These are phyloP conservation scores for Scomber scombrus DNA, from an alignment of 2,113 vertebrate species.

Conservation along the genomic window DNA sequence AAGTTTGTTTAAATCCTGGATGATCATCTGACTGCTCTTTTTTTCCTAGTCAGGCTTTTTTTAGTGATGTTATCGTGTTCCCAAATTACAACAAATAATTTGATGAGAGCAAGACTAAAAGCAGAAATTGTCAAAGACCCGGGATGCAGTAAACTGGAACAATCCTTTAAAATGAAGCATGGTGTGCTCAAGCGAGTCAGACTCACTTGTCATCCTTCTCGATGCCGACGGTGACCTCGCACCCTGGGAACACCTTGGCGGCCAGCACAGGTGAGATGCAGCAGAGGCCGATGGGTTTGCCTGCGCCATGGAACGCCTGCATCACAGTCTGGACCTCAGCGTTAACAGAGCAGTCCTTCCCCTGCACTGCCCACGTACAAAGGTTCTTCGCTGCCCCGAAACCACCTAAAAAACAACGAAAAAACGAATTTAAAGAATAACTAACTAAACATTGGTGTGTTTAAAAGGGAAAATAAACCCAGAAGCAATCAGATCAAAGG, in stretches of 20 bases:
- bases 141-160: background rate
- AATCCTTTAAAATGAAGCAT: background rate
- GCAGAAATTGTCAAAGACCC: no score
- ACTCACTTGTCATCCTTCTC: constrained; percentile 83
- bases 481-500: background rate
- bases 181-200: background rate
- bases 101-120: no score
- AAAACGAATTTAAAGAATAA: background rate
- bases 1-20: background rate
- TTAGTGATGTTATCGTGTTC: no score
- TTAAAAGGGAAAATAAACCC: background rate
- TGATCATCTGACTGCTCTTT: background rate
- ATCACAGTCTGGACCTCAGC: constrained; percentile 81
- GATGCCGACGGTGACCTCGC: constrained; percentile 86
- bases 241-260: constrained; percentile 87
- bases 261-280: constrained; percentile 87
- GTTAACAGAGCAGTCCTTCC: constrained; percentile 86
- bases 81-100: no score
- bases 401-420: constrained; percentile 75
- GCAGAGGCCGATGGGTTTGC: constrained; percentile 88
- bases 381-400: constrained; percentile 89
- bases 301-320: constrained; percentile 83
- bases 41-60: no score
- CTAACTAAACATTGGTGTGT: background rate
- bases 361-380: constrained; percentile 89